Evolutionary conservation across 2,797 vertebrate species (phyloP), one percentile per base, ranked within the genome.

Genomic region (Scleropages formosus): DNA sequence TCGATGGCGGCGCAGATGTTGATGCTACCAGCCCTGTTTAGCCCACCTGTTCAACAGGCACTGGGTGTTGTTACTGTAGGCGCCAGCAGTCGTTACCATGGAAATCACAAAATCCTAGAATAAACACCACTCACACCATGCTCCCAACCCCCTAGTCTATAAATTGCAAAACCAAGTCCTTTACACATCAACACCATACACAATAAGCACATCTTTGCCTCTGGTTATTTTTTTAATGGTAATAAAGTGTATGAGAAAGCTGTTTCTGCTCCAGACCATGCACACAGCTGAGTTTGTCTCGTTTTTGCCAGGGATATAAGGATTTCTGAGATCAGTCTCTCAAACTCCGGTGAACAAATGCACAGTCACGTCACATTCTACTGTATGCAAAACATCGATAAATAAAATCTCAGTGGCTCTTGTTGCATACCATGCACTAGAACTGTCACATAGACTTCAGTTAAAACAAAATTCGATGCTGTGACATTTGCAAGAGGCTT

Each of bases 1-100:
- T 71, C 76, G n/a, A 71, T 66, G 27, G 59, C 64, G 53, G 24
- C 65, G 84, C 83, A 85, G 84, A 85, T 85, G 83, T 81, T 80
- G 74, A 77, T 71, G 70, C 82, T 58, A 80, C 79, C 78, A 77
- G 73, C 15, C 51, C 68, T 20, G 11, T 47, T 26, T 71, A 49
- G 68, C 68, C 27, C 51, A 26, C 51, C 24, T 59, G 16, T 11
- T 59, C 10, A 59, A 10, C 58, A 4, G 16, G 58, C 58, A 10
- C 16, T 59, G 58, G 58, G 8, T n/a, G 20, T n/a, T 56, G 68
- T 22, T 20, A 58, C 22, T n/a, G 68, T 56, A 71, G 51, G 49
- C 56, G 51, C 15, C 68, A 16, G 68, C 24, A 68, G 49, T 24
- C 56, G 68, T 71, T 71, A 31, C 68, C 51, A 71, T 71, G 51